Evolutionary conservation across 2,113 vertebrate species (phyloP).

Genomic region (Planiliza haematocheilus): DNA sequence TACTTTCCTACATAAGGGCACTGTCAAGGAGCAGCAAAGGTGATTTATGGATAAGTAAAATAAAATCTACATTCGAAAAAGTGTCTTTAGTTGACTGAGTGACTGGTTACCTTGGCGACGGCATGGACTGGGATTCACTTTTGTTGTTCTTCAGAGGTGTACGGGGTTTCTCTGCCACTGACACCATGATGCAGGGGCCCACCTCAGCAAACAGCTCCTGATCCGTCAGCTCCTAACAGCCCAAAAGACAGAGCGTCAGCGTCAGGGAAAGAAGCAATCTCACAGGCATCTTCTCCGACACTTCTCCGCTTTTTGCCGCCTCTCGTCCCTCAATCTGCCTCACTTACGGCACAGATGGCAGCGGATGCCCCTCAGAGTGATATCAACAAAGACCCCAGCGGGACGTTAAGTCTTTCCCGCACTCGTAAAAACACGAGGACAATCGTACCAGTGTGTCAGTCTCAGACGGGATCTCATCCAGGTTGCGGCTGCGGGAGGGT

Average conservation of each 20-base stretch:
- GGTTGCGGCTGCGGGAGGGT: conserved; percentile 86
- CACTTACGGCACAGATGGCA: conserved; percentile 32
- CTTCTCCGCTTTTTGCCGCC: conserved; percentile 1
- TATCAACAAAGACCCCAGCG: conserved; percentile 32
- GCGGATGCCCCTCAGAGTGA: not conserved
- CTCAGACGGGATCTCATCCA: conserved; percentile 87
- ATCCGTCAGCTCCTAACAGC: conserved; percentile 85
- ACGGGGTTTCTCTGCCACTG: conserved; percentile 88
- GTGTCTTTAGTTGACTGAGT: not conserved
- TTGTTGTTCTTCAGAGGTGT: conserved; percentile 89
- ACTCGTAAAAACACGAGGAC: not conserved
- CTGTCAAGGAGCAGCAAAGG: too few species aligned
- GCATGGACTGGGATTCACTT: conserved; percentile 83
- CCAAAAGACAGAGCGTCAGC: conserved; percentile 28
- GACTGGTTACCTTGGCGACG: conserved; percentile 85
- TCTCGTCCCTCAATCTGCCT: conserved; percentile 36
- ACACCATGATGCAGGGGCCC: conserved; percentile 85
- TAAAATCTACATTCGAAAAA: not conserved
- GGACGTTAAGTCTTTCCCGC: conserved; percentile 15
- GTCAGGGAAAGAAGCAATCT: conserved; percentile 15
- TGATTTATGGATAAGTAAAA: too few species aligned
- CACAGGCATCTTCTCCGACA: not conserved
- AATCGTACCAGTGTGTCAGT: conserved; percentile 83
- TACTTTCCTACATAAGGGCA: too few species aligned
- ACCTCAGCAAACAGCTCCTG: conserved; percentile 86